Evolutionary conservation across 1,140 invertebrate genomes (phyloP).

Genomic region (Kradibia gibbosae): DNA sequence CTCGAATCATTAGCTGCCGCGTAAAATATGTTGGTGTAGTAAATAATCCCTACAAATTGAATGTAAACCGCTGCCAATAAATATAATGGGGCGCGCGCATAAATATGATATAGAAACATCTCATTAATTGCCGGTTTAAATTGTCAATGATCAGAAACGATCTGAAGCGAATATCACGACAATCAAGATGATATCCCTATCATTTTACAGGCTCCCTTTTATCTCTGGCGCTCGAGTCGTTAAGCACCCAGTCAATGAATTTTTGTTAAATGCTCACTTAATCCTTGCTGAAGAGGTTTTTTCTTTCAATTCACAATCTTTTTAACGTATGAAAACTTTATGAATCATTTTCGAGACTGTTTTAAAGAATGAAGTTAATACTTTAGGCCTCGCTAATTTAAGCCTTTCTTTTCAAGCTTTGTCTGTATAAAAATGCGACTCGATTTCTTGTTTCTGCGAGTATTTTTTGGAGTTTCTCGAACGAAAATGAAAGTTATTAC

Average conservation of each 20-base stretch:
- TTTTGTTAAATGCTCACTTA: conserved; percentile 8
- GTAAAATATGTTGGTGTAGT: not conserved
- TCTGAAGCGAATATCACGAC: not conserved
- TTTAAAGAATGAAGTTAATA: no score
- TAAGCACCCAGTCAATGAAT: not conserved
- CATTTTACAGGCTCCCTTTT: not conserved
- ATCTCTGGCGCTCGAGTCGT: not conserved
- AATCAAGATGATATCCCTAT: not conserved
- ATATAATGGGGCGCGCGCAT: not conserved
- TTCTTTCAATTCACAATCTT: no score
- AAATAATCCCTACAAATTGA: not conserved
- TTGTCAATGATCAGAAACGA: not conserved
- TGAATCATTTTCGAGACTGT: no score
- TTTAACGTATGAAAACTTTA: not conserved
- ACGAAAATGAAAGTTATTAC: no score
- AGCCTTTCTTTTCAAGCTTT: no score
- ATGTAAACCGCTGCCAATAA: not conserved
- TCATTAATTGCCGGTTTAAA: not conserved
- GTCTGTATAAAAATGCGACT: no score
- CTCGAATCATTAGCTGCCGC: not conserved
- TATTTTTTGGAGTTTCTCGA: no score
- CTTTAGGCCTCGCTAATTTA: no score
- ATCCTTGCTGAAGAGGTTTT: conserved; percentile 9
- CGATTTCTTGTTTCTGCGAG: no score
- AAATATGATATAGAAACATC: not conserved